These are phyloP conservation scores for Acipenser ruthenus DNA, from an alignment of 2,797 vertebrate genomes.

Conservation along the genomic window DNA sequence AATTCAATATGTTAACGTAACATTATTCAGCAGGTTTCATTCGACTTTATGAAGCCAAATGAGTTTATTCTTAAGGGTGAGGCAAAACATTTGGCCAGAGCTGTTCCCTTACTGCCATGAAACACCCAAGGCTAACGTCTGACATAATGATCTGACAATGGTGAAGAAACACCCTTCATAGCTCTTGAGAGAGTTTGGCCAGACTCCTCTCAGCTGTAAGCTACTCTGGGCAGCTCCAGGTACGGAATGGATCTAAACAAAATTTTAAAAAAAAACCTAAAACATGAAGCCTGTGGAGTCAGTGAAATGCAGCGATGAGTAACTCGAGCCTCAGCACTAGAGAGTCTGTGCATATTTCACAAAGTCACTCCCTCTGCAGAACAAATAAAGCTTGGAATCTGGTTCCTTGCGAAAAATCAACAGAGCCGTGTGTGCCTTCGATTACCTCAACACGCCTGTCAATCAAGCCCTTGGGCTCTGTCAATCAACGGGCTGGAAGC, in stretches of 20 bases:
- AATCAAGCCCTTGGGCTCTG: conserved; percentile 27
- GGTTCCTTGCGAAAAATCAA: neutral
- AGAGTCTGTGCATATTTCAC: neutral
- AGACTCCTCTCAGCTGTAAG: conserved; percentile 1
- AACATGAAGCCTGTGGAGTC: neutral
- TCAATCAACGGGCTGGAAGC: no score
- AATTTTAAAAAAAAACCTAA: no score
- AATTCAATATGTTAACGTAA: no score
- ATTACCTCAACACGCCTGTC: conserved; percentile 23
- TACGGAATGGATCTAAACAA: neutral
- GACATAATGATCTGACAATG: no score
- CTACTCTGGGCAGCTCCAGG: neutral
- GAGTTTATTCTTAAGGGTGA: no score
- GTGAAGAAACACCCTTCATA: neutral
- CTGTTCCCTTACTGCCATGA: no score
- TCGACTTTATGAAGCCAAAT: no score
- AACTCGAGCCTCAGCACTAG: neutral
- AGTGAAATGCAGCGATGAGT: conserved; percentile 2
- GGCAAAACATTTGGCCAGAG: no score
- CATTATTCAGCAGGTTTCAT: no score
- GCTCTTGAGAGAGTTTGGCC: neutral
- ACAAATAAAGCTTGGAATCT: neutral
- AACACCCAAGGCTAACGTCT: no score
- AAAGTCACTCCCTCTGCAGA: neutral
- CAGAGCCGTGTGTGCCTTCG: conserved; percentile 19